Percentiles rank a stretch among this genome's conserved stretches.
These are phyloP conservation scores for Leucania comma DNA, from an alignment of 2,888 invertebrate genomes.

Conservation along the genomic window DNA sequence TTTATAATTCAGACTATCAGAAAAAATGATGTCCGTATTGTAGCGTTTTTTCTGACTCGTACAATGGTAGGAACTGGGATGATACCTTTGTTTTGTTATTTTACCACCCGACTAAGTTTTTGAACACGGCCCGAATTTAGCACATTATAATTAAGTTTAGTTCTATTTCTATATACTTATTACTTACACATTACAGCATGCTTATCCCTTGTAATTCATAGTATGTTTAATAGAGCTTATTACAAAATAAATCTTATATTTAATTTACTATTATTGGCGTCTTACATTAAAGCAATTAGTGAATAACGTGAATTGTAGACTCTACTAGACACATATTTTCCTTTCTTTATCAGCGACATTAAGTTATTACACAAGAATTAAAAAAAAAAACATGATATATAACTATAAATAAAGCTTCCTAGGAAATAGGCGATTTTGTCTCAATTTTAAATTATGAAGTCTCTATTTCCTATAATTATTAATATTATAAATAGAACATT, in stretches of 20 bases:
- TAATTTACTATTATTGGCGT: conserved; percentile 39
- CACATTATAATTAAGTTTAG: conserved; percentile 37
- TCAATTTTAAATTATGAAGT: conserved; percentile 37
- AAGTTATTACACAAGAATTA: conserved; percentile 65
- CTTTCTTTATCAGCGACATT: conserved; percentile 63
- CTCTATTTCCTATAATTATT: conserved; percentile 41
- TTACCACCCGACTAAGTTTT: not conserved
- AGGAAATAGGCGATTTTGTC: conserved; percentile 56
- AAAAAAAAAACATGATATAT: conserved; percentile 64
- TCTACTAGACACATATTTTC: conserved; percentile 47
- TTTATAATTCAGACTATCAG: not conserved
- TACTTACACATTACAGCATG: conserved; percentile 66
- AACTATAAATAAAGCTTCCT: conserved; percentile 57
- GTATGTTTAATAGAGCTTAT: conserved; percentile 68
- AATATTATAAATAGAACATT: conserved; percentile 50
- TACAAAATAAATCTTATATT: conserved; percentile 67
- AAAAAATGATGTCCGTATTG: not conserved
- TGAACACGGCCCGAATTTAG: conserved; percentile 47
- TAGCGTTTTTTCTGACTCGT: not conserved
- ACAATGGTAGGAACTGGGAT: not conserved
- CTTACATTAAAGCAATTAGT: conserved; percentile 45
- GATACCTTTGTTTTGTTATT: not conserved
- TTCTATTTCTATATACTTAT: conserved; percentile 52
- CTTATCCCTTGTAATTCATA: conserved; percentile 78
- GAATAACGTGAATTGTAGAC: conserved; percentile 27